Conservation (phyloP, 2,113 vertebrate species). For the Grammomys dolichurus region DNA sequence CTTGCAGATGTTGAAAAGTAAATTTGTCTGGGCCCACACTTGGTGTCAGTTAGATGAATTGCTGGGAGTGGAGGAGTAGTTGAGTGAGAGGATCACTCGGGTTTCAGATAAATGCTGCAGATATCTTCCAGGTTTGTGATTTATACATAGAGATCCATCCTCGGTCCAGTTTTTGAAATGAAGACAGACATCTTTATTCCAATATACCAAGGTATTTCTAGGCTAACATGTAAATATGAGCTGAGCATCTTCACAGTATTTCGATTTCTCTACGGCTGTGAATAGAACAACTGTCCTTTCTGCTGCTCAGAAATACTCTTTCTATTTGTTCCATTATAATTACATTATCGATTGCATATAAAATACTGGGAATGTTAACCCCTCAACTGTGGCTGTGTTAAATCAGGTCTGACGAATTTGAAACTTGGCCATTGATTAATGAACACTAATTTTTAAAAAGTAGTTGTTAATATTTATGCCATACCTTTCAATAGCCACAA, state of each 20-base stretch:
- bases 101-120: background rate
- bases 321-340: background rate
- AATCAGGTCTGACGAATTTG: background rate
- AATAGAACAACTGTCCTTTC: background rate
- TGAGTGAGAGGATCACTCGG: background rate
- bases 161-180: background rate
- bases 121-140: background rate
- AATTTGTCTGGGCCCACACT: background rate
- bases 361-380: background rate
- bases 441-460: background rate
- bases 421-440: background rate
- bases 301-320: background rate
- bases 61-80: background rate
- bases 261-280: background rate
- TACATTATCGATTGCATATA: rapidly evolving
- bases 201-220: background rate
- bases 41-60: background rate
- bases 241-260: background rate
- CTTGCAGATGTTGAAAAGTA: background rate
- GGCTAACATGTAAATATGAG: background rate
- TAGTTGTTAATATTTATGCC: background rate
- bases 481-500: background rate
- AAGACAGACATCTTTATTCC: background rate
- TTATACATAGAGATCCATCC: background rate
- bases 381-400: background rate